These are phyloP conservation scores for Pseudochaenichthys georgianus DNA, from an alignment of 2,797 vertebrate species.

Conservation along the genomic window DNA sequence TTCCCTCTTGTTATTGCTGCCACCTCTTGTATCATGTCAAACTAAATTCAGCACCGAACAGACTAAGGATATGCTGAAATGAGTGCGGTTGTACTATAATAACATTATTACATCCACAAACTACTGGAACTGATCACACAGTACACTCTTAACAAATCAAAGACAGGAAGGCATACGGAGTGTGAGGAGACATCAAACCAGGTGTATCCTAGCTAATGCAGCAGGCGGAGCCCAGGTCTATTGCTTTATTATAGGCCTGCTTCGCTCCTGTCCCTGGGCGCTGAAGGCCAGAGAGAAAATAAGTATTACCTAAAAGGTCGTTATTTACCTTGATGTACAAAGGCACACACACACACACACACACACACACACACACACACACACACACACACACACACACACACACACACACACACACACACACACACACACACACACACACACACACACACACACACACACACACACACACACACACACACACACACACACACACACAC, in stretches of 20 bases:
- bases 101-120: background rate
- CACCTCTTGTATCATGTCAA: conserved; percentile 24
- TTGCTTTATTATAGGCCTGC: conserved; percentile 54
- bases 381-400: no score
- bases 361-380: no score
- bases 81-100: background rate
- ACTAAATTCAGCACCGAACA: conserved; percentile 49
- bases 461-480: background rate
- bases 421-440: no score
- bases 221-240: conserved; percentile 30
- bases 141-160: background rate
- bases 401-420: no score
- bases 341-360: background rate
- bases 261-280: conserved; percentile 36
- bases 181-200: conserved; percentile 33
- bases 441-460: no score
- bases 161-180: background rate
- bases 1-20: conserved; percentile 40
- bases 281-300: conserved; percentile 40
- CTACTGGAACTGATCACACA: background rate
- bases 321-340: conserved; percentile 38
- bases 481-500: background rate
- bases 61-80: conserved; percentile 28
- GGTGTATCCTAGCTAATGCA: conserved; percentile 45
- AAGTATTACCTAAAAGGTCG: conserved; percentile 47